These are phyloP conservation scores for Rhagophthalmus giganteus DNA, from an alignment of 2,888 invertebrate species.

Conservation along the genomic window DNA sequence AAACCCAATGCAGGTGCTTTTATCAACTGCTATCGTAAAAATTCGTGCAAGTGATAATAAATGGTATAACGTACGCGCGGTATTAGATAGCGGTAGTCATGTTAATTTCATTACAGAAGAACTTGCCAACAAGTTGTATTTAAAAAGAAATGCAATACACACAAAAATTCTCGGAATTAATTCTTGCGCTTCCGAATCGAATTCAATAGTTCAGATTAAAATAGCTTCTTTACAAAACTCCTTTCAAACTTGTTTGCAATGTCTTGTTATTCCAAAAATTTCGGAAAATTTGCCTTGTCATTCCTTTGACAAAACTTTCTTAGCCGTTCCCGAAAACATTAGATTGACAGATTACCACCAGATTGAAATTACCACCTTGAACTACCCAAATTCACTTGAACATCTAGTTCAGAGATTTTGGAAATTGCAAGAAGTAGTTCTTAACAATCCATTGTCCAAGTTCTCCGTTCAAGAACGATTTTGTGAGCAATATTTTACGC, in stretches of 20 bases:
- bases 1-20: not conserved
- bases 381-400: conserved; percentile 1
- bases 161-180: conserved; percentile 6
- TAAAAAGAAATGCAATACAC: conserved; percentile 1
- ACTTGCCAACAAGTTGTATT: conserved; percentile 3
- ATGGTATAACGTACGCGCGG: not conserved
- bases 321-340: conserved; percentile 14
- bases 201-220: not conserved
- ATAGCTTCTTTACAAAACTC: conserved; percentile 5
- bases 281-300: conserved; percentile 4
- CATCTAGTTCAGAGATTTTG: not conserved
- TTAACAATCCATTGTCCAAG: not conserved
- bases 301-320: conserved; percentile 5
- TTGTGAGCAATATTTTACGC: not conserved
- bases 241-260: conserved; percentile 11
- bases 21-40: not conserved
- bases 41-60: not conserved
- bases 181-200: conserved; percentile 2
- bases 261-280: conserved; percentile 19
- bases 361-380: conserved; percentile 1
- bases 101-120: conserved; percentile 9
- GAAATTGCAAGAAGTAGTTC: not conserved
- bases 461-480: not conserved
- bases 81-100: conserved; percentile 6
- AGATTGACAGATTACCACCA: conserved; percentile 12